Evolutionary conservation across 2,888 invertebrate genomes (phyloP), one percentile per base, ranked within the genome.

Genomic region (Cerastis leucographa): DNA sequence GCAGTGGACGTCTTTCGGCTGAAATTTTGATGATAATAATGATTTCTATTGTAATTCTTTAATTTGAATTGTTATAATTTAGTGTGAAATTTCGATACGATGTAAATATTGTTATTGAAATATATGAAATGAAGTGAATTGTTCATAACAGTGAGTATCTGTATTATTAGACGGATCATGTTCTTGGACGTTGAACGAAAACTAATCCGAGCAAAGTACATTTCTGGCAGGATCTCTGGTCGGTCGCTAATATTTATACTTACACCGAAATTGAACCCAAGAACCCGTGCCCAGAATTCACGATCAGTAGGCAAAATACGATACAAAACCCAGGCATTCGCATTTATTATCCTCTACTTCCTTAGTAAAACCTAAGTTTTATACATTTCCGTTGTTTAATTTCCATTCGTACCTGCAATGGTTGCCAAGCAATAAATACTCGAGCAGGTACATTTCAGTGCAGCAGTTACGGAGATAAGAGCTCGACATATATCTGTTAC

Each of bases 401-500:
- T 72, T 54, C 59, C 61, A 74, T 80, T 40, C 25, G 35, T 22
- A 25, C 40, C 6, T 29, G 40, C 59, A 71, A 71, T 68, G 14
- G 51, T 59, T 42, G 44, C 65, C n/a, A 14, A 12, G 44, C 46
- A 64, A 74, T 84, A 84, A 84, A 85, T 72, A 74, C 35, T 49
- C n/a, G 64, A 25, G 71, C 62, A 61, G 71, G 71, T 62, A 83
- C 81, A 74, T 74, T 67, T 70, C 59, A 70, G 74, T 44, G 68
- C 65, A 49, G 56, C 81, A 81, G 74, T 65, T 68, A 49, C 56
- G 44, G 25, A 74, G 78, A 84, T 84, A 84, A 78, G 78, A 49
- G 46, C 70, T 35, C 59, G n/a, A 54, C 78, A 61, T 79, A 75
- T 85, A 84, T 84, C 84, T 79, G 79, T 84, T 79, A 76, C 84